A percentile compares a stretch with the other conserved stretches of the same genome.
Evolutionary conservation across 2,113 vertebrate genomes (phyloP).

Genomic region (Ursus arctos): DNA sequence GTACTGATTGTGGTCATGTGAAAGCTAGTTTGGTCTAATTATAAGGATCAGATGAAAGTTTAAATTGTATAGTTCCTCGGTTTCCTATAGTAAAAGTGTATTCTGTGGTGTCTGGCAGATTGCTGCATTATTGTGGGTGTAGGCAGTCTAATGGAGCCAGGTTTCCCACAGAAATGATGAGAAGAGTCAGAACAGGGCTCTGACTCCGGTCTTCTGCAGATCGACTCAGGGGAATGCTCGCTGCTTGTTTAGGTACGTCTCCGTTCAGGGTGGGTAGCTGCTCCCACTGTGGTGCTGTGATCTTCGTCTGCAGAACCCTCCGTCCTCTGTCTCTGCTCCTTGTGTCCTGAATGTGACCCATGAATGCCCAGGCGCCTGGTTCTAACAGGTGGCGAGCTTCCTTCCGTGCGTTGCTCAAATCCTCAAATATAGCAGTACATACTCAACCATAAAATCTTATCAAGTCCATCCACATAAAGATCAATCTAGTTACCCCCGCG

Average conservation of each 20-base stretch:
- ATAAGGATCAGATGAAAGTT: neutral
- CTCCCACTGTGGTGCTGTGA: neutral
- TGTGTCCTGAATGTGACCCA: neutral
- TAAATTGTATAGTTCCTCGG: neutral
- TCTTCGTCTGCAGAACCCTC: neutral
- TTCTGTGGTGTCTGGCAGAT: neutral
- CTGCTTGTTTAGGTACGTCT: neutral
- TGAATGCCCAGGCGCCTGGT: neutral
- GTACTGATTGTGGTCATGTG: neutral
- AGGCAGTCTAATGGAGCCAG: neutral
- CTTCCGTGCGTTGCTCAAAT: neutral
- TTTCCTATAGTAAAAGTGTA: slow-evolving; percentile 10
- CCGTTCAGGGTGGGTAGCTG: neutral
- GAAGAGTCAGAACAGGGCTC: neutral
- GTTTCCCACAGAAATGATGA: slow-evolving; percentile 1
- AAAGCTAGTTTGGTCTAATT: slow-evolving; percentile 27
- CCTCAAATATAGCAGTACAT: neutral
- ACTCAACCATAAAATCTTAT: neutral
- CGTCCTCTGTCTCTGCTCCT: neutral
- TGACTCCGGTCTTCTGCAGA: neutral
- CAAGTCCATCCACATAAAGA: neutral
- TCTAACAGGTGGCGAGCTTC: neutral
- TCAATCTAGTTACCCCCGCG: neutral
- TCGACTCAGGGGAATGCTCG: neutral
- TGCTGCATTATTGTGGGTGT: neutral